Evolutionary conservation across 2,113 vertebrate genomes (phyloP), one percentile per base, ranked within the genome.

Genomic region (Hippocampus mohnikei): DNA sequence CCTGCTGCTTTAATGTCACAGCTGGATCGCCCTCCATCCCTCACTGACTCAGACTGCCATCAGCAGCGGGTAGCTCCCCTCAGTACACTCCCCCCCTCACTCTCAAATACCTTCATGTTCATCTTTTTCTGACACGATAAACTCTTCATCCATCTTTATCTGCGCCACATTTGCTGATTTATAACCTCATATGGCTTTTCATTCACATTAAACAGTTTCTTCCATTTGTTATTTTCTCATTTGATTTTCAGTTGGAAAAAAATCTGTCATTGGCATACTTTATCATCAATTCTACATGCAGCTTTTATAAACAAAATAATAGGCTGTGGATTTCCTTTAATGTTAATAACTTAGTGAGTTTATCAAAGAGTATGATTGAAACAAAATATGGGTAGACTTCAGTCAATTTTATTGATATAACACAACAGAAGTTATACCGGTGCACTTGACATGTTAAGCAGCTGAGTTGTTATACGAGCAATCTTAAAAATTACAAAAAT

Each of bases 1-100:
- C 95, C 96, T 96, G 96, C 95, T 96, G 95, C 96, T 97, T 97
- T 96, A 98, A 95, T 95, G 95, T 95, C 95, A 94, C 95, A 96
- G 95, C 95, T 97, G 95, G 95, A 96, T 94, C 92, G 87, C 44
- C 94, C 93, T 94, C 93, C 94, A 95, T 94, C 95, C 94, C 93
- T 95, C 92, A 94, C 93, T 95, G 95, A 93, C 85, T 91, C 81
- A 76, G 83, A 84, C 86, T 91, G 93, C 92, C 86, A 88, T 88
- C 87, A 90, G 82, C 90, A 88, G 87, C 85, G 89, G 84, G 88
- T 88, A 89, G 83, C 84, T 82, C 75, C 84, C 76, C 82, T 73
- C 75, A 68, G 75, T 82, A 69, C 81, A 64, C 78, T 66, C 77
- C 81, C 70, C 5, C 69, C 83, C 77, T 73, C 79, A 71, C 76